These are phyloP conservation scores for Corydoras sp. DNA, from an alignment of 2,113 vertebrate species.

Conservation along the genomic window DNA sequence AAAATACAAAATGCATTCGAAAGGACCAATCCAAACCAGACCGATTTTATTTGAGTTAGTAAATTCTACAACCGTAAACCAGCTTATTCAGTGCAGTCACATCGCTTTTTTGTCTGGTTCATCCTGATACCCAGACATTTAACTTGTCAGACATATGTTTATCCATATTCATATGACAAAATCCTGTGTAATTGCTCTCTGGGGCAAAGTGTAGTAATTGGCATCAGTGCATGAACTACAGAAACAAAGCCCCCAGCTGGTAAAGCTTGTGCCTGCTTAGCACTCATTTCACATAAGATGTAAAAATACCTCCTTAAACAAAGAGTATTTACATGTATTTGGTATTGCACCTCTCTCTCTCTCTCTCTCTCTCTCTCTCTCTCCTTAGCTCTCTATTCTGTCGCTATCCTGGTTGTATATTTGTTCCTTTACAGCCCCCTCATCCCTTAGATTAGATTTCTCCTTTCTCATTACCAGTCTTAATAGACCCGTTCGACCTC, in stretches of 20 bases:
- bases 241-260: constrained; percentile 39
- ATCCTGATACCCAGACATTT: background rate
- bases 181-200: constrained; percentile 10
- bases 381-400: background rate
- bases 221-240: background rate
- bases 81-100: background rate
- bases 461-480: constrained; percentile 86
- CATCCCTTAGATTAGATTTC: constrained; percentile 80
- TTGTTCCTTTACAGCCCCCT: constrained; percentile 68
- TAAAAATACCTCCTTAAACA: constrained; percentile 1
- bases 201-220: constrained; percentile 8
- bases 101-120: no score
- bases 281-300: constrained; percentile 4
- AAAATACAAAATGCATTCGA: background rate
- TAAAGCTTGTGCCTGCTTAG: background rate
- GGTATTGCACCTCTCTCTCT: background rate
- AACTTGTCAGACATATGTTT: constrained; percentile 3
- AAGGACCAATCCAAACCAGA: background rate
- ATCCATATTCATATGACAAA: constrained; percentile 31
- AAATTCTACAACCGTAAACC: no score
- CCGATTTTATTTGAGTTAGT: no score
- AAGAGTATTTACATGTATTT: constrained; percentile 4
- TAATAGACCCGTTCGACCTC: constrained; percentile 93
- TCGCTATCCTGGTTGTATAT: constrained; percentile 60
- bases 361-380: background rate